A percentile compares a stretch with the other conserved stretches of the same genome.
Evolutionary conservation across 1,140 invertebrate genomes (phyloP).

Genomic region (Caenorhabditis remanei): DNA sequence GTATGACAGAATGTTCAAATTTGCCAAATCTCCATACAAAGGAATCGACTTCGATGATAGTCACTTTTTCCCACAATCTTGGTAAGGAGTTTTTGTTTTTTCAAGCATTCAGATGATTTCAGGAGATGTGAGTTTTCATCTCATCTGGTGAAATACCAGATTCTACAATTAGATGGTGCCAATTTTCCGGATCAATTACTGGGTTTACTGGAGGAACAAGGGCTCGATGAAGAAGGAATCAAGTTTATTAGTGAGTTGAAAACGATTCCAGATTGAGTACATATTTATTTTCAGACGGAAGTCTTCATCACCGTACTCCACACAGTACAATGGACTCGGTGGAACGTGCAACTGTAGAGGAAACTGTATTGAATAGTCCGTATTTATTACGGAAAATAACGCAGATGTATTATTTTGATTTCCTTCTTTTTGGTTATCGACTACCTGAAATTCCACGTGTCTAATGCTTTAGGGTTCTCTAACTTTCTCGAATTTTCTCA

Average conservation of each 20-base stretch:
- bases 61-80: constrained; percentile 42
- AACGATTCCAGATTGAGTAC: too few relatives aligned
- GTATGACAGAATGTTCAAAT: constrained; percentile 13
- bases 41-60: constrained; percentile 46
- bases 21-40: neutral
- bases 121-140: constrained; percentile 42
- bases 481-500: neutral
- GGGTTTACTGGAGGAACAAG: neutral
- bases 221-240: neutral
- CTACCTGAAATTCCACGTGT: constrained; percentile 3
- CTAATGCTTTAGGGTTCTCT: neutral
- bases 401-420: constrained; percentile 46
- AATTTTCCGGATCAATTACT: constrained; percentile 8
- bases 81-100: neutral
- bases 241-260: constrained; percentile 24
- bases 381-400: constrained; percentile 21
- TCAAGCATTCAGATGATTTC: neutral
- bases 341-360: constrained; percentile 16
- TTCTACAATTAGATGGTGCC: constrained; percentile 13
- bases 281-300: constrained; percentile 12
- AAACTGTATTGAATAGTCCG: constrained; percentile 13
- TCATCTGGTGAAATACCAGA: constrained; percentile 7
- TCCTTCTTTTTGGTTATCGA: constrained; percentile 10
- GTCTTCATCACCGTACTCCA: constrained; percentile 35
- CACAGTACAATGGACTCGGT: constrained; percentile 23